Evolutionary conservation across 2,888 invertebrate genomes (phyloP), one percentile per base, ranked within the genome.

Genomic region (Drosophila diplacantha): DNA sequence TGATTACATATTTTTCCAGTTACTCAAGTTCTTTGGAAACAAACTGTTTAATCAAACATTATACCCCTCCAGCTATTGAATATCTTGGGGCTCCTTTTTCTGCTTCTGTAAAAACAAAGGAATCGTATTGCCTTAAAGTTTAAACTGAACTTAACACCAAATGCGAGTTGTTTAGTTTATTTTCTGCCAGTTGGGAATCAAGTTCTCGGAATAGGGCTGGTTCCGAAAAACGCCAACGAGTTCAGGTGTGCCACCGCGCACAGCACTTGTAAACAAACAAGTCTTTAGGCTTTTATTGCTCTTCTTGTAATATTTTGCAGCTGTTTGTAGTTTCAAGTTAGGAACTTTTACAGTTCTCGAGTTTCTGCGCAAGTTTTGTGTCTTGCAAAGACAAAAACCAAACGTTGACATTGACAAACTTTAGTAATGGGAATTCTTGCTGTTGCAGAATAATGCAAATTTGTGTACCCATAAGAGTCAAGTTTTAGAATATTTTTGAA

Each of bases 231-330:
- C 14, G n/a, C 20, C 50, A 50, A 35, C 35, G 20, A 50, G 50
- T 50, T 55, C 54, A 50, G 50, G 50, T 49, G 34, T 26, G 29
- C 22, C 22, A 43, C n/a, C 9, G 26, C 3, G 26, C 26, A 26
- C 9, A 26, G 26, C 26, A 18, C 26, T 34, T 37, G 16, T 22
- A 31, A 43, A 18, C 50, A 37, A 50, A 38, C 37, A 50, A 37
- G 37, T 50, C 32, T 39, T 26, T 29, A 9, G 7, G 29, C 12
- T 12, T 18, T 14, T 44, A 12, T 18, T 16, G 14, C 2, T 12
- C 29, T 20, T 31, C 44, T 44, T 14, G 44, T 44, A 44, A 44
- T 31, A 31, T 18, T 31, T 44, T 31, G 18, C 29, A 44, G 44
- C 44, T 44, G 18, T 29, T 29, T 44, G 18, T 29, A 44, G 44